Conservation (phyloP, 2,888 invertebrate genomes). For the Hofmannophila pseudospretella region DNA sequence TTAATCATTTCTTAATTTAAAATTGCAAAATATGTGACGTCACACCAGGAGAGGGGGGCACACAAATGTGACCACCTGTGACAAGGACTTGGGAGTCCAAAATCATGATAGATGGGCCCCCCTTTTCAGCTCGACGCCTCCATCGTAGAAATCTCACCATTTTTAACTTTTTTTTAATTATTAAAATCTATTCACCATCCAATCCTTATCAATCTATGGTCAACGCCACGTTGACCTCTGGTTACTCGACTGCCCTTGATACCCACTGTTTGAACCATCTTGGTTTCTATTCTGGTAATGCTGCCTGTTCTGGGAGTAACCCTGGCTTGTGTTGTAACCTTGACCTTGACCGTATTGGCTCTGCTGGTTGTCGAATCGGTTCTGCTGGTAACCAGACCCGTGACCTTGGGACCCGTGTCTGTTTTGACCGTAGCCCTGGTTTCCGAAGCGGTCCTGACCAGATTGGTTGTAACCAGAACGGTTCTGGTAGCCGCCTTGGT, state of each 20-base stretch:
- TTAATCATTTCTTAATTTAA: no score
- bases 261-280: conserved; percentile 11
- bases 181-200: not conserved
- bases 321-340: conserved; percentile 14
- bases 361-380: conserved; percentile 17
- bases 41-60: no score
- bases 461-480: conserved; percentile 12
- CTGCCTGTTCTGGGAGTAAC: conserved; percentile 11
- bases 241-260: conserved; percentile 2
- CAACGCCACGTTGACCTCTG: conserved; percentile 5
- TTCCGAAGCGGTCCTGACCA: conserved; percentile 11
- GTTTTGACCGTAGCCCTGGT: conserved; percentile 18
- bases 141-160: not conserved
- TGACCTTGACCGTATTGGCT: no score
- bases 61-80: no score
- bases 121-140: no score
- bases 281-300: conserved; percentile 16
- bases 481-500: conserved; percentile 10
- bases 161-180: not conserved
- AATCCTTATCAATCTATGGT: not conserved
- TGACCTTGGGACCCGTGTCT: conserved; percentile 18
- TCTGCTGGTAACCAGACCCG: conserved; percentile 14
- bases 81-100: no score
- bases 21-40: no score
- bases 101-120: no score